Evolutionary conservation across 2,797 vertebrate genomes (phyloP).

Genomic region (Schizopygopsis pylzovi): DNA sequence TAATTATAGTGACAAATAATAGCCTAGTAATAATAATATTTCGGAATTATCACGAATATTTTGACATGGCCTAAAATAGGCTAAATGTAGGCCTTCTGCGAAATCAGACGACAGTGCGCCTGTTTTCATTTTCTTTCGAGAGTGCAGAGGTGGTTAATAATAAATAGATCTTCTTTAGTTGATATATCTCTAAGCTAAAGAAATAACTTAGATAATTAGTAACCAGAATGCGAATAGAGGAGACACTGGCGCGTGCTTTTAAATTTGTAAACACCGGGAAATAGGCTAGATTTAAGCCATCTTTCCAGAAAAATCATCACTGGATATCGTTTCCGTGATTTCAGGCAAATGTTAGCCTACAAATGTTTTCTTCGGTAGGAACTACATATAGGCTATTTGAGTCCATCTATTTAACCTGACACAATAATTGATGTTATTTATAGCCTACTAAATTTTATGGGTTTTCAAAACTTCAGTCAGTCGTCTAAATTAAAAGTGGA

Average conservation of each 20-base stretch:
- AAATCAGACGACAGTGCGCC: not conserved
- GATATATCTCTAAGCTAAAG: constrained; percentile 77
- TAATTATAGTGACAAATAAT: not conserved
- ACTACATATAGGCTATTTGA: not conserved
- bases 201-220: constrained; percentile 83
- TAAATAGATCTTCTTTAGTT: constrained; percentile 76
- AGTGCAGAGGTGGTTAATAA: constrained; percentile 75
- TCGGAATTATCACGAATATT: not conserved
- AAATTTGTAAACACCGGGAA: constrained; percentile 72
- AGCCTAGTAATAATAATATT: not conserved
- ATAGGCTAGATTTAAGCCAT: not conserved
- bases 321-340: not conserved
- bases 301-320: not conserved
- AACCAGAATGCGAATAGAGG: constrained; percentile 74
- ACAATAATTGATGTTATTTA: not conserved
- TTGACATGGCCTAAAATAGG: not conserved
- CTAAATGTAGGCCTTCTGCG: not conserved
- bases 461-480: not conserved
- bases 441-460: not conserved
- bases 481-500: not conserved
- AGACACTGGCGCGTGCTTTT: constrained; percentile 74
- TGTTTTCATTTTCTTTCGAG: constrained; percentile 52
- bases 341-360: not conserved
- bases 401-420: not conserved
- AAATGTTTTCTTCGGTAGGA: not conserved